Base-by-base conservation (phyloP, 2,888 invertebrate genomes). In the Octonoba sinensis region DNA sequence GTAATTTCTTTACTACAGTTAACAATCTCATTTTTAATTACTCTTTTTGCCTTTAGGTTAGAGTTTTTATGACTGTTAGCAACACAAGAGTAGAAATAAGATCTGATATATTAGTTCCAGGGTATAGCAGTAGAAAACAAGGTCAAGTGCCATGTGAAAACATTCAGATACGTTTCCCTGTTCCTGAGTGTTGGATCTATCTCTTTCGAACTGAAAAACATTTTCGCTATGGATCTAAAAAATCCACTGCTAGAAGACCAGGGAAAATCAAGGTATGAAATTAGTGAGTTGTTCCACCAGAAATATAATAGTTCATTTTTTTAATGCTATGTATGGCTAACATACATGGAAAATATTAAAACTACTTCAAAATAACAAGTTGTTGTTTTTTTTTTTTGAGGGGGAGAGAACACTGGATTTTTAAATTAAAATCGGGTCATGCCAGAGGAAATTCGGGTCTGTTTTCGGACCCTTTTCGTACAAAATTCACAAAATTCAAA, bases 101-200 rank as follows among this genome's bases (percentile, higher is more conserved):
- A 84, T 95, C 96, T 49, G 99, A 99, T 89, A 94, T 96, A 85
- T 91, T 99, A 87, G 98, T 99, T 73, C 98, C 99, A 0, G 98
- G 97, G 51, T 99, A 97, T 89, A 95, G 97, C 72, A 97, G 97
- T 77, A 93, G 97, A 86, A 96, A 96, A 89, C 91, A 97, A 85
- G 96, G 97, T 0, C 97, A 98, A 90, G 88, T 89, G 75, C 97
- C 97, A 46, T 98, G 97, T 90, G 97, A 98, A 90, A 98, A 99
- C 90, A 98, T 99, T 46, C 93, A 95, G 89, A 94, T 99, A 75
- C 92, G 96, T 74, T 95, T 99, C 89, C 99, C 99, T 16, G 96
- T 99, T 87, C 99, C 99, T 22, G 99, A 99, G 90, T 95, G 96
- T 88, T 99, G 99, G 99, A 98, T 99, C 87, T 99, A 99, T 90